These are phyloP conservation scores for Glaucopsyche alexis DNA, from an alignment of 2,888 invertebrate species.

Conservation along the genomic window DNA sequence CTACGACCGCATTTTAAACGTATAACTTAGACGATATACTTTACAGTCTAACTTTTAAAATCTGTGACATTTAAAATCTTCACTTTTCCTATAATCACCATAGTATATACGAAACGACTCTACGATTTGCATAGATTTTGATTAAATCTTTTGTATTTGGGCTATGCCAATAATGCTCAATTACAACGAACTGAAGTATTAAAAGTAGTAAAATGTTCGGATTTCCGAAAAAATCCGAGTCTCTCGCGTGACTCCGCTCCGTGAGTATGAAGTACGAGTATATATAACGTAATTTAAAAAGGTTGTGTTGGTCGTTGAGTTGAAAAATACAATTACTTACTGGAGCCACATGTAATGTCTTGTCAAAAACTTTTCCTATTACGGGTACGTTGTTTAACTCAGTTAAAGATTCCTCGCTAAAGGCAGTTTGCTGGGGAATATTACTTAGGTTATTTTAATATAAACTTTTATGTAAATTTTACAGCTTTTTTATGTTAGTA, in stretches of 20 bases:
- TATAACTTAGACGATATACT: no score
- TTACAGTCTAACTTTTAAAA: no score
- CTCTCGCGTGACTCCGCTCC: neutral
- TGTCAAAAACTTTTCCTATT: slow-evolving; percentile 17
- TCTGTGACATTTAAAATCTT: neutral
- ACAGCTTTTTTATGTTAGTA: neutral
- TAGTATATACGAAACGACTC: neutral
- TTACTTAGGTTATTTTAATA: slow-evolving; percentile 24
- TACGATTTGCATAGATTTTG: neutral
- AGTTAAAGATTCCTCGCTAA: slow-evolving; percentile 29
- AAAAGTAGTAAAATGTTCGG: neutral
- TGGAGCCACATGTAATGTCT: slow-evolving; percentile 15
- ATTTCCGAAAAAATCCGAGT: slow-evolving; percentile 6
- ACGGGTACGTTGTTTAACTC: slow-evolving; percentile 9
- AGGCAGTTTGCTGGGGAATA: slow-evolving; percentile 30
- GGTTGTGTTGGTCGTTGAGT: slow-evolving; percentile 13
- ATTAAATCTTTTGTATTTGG: neutral
- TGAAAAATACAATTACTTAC: slow-evolving; percentile 14
- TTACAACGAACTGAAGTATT: neutral
- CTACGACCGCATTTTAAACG: no score
- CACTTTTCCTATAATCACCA: neutral
- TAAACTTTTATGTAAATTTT: neutral
- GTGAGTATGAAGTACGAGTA: slow-evolving; percentile 4
- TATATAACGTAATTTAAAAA: slow-evolving; percentile 20
- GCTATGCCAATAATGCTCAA: neutral